A percentile compares a stretch with the other conserved stretches of the same genome.
phyloP scores from a whole-genome alignment of 2,113 vertebrate genomes.

The Stigmatopora nigra region DNA sequence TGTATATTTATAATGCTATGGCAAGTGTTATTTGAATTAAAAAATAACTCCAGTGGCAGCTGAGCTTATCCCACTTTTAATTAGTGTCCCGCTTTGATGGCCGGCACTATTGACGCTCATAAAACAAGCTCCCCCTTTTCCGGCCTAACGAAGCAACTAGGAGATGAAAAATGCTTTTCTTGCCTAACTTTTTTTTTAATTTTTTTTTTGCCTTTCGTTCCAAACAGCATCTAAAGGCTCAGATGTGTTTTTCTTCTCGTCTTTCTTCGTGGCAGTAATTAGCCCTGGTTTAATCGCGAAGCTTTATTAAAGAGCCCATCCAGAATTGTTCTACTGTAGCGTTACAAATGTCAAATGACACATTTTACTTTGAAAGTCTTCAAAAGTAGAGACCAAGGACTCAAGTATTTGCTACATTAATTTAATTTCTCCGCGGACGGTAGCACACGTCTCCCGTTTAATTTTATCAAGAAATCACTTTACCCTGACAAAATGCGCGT shows the following conservation, averaged over 20 bases:
- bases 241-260: constrained; percentile 18
- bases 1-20: not conserved
- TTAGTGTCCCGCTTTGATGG: constrained; percentile 15
- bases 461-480: not conserved
- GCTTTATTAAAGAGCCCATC: constrained; percentile 34
- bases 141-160: constrained; percentile 35
- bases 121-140: constrained; percentile 21
- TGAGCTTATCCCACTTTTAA: constrained; percentile 22
- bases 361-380: not conserved
- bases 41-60: constrained; percentile 12
- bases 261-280: constrained; percentile 11
- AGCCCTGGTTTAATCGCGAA: constrained; percentile 3
- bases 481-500: not conserved
- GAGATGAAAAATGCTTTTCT: constrained; percentile 5
- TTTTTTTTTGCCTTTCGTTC: constrained; percentile 20
- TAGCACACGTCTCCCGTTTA: not conserved
- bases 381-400: not conserved
- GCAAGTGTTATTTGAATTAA: constrained; percentile 13
- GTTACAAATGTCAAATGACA: not conserved
- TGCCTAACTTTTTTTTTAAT: constrained; percentile 22
- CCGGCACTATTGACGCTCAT: constrained; percentile 21
- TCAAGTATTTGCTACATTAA: not conserved
- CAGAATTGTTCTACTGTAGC: constrained; percentile 21
- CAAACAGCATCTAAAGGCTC: constrained; percentile 34
- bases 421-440: not conserved